These are phyloP conservation scores for Silurus aristotelis DNA, from an alignment of 2,797 vertebrate species.

Conservation along the genomic window DNA sequence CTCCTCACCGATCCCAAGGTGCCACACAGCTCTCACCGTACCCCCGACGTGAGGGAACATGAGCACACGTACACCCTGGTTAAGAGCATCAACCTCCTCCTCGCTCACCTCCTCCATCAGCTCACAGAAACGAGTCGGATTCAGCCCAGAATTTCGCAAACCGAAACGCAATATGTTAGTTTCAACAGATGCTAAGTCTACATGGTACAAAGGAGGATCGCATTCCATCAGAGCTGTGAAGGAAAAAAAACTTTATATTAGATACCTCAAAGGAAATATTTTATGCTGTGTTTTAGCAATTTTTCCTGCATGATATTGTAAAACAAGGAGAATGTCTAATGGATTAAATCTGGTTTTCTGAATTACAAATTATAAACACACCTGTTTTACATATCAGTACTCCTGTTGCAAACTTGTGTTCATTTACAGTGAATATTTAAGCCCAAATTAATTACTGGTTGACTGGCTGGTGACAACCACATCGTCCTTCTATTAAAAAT, in stretches of 20 bases:
- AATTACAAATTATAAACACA: background rate
- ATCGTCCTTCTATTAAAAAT: too few relatives aligned
- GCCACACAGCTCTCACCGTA: constrained; percentile 77
- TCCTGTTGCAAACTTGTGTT: background rate
- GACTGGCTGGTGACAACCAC: background rate
- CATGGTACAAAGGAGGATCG: constrained; percentile 66
- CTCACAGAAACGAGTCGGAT: constrained; percentile 72
- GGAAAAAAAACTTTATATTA: constrained; percentile 26
- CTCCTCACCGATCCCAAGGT: constrained; percentile 70
- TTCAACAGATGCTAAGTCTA: constrained; percentile 72
- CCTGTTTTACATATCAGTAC: background rate
- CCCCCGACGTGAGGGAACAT: constrained; percentile 72
- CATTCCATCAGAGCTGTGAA: constrained; percentile 70
- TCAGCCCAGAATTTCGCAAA: constrained; percentile 52
- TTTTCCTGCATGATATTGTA: background rate
- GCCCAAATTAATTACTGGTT: background rate
- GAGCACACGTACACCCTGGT: constrained; percentile 71
- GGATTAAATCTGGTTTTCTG: background rate
- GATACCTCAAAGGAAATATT: constrained; percentile 3
- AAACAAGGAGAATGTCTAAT: background rate
- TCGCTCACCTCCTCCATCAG: constrained; percentile 67
- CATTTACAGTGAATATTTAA: background rate
- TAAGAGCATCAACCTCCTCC: constrained; percentile 68
- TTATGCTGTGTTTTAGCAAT: background rate
- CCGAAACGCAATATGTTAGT: constrained; percentile 81